Base-by-base conservation (phyloP, 2,888 invertebrate species). In the Athalia circularis region DNA sequence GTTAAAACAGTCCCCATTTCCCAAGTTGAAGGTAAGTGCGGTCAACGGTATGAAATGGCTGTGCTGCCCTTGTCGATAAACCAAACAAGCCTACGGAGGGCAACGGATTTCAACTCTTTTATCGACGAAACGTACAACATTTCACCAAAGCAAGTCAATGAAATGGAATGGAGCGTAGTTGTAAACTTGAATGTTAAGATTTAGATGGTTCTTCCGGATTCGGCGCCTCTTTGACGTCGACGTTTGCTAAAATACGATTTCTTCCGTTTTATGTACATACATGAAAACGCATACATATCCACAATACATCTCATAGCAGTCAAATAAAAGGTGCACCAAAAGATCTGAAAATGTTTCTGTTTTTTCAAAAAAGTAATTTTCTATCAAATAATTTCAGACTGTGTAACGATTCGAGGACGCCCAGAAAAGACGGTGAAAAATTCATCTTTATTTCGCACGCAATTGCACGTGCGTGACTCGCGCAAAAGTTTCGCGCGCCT, bases 151-250 rank as follows among this genome's bases (percentile, higher is more conserved):
- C 13, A 54, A 8, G 13, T 47, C 64, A 78, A 78, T 78, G 74
- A 74, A 74, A 64, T 72, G 74, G 72, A 78, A 78, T 64, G 65
- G 50, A 70, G 15, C 52, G 64, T 65, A 74, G 70, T 78, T 78
- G 64, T 65, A 50, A 78, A 78, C 68, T 75, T 65, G 74, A 78
- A 78, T 78, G 54, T 45, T 11, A 52, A 75, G 78, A 78, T 78
- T 75, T 78, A 78, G 47, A 62, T n/a, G 65, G 64, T 74, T 13
- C 48, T 78, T 78, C 78, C 78, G 78, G 72, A 43, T 29, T 9
- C 11, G 78, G 78, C 74, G 78, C 78, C 78, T 13, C 29, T 29
- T 29, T 29, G 29, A 29, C 50, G 65, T 62, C 65, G 78, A 62
- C 78, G 13, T 64, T 47, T 5, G 15, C 67, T 52, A 64, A 74